These are phyloP conservation scores for Meta bourneti DNA, from an alignment of 2,888 invertebrate species.

Conservation along the genomic window DNA sequence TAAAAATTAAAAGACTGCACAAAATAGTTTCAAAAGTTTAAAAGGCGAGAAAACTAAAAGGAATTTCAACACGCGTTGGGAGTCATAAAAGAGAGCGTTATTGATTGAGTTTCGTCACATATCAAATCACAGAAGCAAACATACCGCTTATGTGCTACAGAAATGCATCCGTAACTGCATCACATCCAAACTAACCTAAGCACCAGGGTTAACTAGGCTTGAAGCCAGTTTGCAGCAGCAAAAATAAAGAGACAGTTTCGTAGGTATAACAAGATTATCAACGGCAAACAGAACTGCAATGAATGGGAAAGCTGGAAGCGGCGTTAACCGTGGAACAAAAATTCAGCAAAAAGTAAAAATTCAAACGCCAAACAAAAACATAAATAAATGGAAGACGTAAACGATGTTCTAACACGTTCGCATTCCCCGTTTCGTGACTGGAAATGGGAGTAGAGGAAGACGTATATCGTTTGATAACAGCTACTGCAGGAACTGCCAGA, in stretches of 20 bases:
- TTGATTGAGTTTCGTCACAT: neutral
- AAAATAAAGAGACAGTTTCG: neutral
- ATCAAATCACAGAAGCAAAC: neutral
- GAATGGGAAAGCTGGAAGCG: neutral
- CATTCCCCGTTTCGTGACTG: neutral
- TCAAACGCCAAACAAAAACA: slow-evolving; percentile 13
- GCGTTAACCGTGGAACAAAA: slow-evolving; percentile 1
- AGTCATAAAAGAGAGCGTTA: neutral
- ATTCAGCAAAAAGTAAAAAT: slow-evolving; percentile 11
- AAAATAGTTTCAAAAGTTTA: too few species aligned
- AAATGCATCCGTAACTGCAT: neutral
- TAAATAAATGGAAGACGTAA: slow-evolving; percentile 16
- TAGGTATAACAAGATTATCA: slow-evolving; percentile 30
- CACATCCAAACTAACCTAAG: neutral
- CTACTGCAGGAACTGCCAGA: neutral
- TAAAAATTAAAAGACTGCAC: too few species aligned
- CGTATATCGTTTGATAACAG: slow-evolving; percentile 12
- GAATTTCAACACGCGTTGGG: too few species aligned
- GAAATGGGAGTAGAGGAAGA: slow-evolving; percentile 6
- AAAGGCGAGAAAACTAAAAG: too few species aligned
- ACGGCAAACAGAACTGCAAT: slow-evolving; percentile 16
- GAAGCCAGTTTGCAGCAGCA: neutral
- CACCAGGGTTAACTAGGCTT: neutral
- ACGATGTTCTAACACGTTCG: slow-evolving; percentile 18
- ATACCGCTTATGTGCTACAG: neutral